Conservation (phyloP, 1,140 invertebrate species). For the Ruditapes philippinarum region DNA sequence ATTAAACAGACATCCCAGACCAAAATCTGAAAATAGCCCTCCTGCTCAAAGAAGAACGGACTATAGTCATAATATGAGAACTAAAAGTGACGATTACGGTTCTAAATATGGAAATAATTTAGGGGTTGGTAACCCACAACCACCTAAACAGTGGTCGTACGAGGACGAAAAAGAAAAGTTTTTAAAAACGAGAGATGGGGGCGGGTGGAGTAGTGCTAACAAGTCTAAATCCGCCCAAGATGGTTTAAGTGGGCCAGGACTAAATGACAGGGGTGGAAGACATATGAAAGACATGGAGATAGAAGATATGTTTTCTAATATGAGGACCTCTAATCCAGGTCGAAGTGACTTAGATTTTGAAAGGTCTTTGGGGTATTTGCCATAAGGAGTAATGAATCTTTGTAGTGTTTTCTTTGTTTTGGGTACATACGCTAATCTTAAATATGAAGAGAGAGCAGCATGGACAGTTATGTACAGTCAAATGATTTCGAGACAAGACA, state of each 20-base stretch:
- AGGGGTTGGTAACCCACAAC: background rate
- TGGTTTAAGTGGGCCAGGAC: background rate
- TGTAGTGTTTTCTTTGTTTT: background rate
- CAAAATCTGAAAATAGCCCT: constrained; percentile 36
- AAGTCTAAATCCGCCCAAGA: constrained; percentile 19
- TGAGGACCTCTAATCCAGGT: constrained; percentile 5
- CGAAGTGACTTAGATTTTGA: constrained; percentile 51
- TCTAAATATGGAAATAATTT: background rate
- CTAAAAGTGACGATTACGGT: constrained; percentile 51
- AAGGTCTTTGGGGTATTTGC: constrained; percentile 55
- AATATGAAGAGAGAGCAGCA: background rate
- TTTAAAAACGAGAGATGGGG: constrained; percentile 19
- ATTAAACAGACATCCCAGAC: background rate
- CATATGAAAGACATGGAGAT: constrained; percentile 57
- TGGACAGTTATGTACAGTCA: too few relatives aligned
- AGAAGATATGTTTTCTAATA: constrained; percentile 58
- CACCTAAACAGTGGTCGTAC: constrained; percentile 45
- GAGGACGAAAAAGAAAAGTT: constrained; percentile 60
- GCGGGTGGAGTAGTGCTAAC: constrained; percentile 18
- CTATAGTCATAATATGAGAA: background rate
- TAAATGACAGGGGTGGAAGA: background rate
- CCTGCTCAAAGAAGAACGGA: background rate
- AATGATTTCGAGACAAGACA: too few relatives aligned
- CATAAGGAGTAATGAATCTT: constrained; percentile 15
- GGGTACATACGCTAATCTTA: background rate